These are phyloP conservation scores for Cephus pulcher DNA, from an alignment of 2,888 invertebrate species.

Conservation along the genomic window DNA sequence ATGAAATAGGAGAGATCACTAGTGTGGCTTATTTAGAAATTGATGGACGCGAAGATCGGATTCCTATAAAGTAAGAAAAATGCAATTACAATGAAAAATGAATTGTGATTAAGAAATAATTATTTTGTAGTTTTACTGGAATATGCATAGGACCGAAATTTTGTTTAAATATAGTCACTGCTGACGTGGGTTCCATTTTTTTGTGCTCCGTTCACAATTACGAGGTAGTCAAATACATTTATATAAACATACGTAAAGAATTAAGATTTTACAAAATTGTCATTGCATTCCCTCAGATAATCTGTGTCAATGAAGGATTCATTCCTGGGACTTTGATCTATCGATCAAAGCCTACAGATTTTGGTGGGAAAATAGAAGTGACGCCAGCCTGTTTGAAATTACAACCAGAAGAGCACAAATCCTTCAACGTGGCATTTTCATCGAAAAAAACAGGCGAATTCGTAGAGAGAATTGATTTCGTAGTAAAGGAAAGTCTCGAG, in stretches of 20 bases:
- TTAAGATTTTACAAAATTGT: not conserved
- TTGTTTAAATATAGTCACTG: slow-evolving; percentile 69
- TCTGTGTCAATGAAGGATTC: slow-evolving; percentile 66
- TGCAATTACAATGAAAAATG: too few species aligned
- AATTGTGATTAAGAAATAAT: not conserved
- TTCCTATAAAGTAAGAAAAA: slow-evolving; percentile 64
- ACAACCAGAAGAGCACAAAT: slow-evolving; percentile 68
- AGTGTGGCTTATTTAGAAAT: slow-evolving; percentile 72
- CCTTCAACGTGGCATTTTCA: slow-evolving; percentile 70
- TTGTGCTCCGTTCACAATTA: slow-evolving; percentile 72
- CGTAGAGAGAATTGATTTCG: slow-evolving; percentile 73
- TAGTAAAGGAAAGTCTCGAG: slow-evolving; percentile 72
- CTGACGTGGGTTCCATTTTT: slow-evolving; percentile 72
- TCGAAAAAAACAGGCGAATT: slow-evolving; percentile 73
- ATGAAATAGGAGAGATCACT: slow-evolving; percentile 68
- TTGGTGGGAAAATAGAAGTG: slow-evolving; percentile 71
- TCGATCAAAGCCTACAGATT: slow-evolving; percentile 67
- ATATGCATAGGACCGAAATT: slow-evolving; percentile 72
- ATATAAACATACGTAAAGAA: not conserved
- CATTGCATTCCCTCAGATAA: slow-evolving; percentile 36
- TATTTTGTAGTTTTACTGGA: slow-evolving; percentile 64
- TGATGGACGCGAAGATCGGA: slow-evolving; percentile 69
- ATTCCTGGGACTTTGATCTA: slow-evolving; percentile 72
- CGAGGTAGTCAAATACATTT: slow-evolving; percentile 65
- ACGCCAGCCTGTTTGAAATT: slow-evolving; percentile 67